Conservation (phyloP, 1,140 invertebrate species). For the Chymomyza costata region DNA sequence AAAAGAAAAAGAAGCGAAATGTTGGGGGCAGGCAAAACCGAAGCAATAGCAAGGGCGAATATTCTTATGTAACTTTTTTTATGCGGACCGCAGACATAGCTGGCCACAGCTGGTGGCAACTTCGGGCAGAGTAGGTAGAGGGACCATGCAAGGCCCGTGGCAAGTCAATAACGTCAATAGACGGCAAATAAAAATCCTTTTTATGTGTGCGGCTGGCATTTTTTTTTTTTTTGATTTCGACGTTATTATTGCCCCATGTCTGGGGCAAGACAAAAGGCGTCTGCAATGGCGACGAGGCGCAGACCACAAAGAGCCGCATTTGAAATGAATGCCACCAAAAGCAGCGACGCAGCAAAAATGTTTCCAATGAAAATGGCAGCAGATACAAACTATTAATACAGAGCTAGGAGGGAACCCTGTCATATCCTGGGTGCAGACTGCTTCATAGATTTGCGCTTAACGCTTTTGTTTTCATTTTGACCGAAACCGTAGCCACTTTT, state of each 20-base stretch:
- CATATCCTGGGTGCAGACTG: too few species aligned
- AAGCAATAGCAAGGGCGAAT: conserved; percentile 42
- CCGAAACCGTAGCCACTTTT: conserved; percentile 30
- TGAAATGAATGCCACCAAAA: conserved; percentile 66
- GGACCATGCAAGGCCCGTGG: too few species aligned
- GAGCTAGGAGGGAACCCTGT: conserved; percentile 32
- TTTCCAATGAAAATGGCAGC: conserved; percentile 12
- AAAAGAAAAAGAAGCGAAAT: conserved; percentile 6
- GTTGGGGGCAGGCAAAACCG: conserved; percentile 13
- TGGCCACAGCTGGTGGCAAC: conserved; percentile 49
- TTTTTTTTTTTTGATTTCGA: conserved; percentile 34
- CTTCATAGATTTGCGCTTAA: conserved; percentile 20
- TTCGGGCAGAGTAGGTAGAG: conserved; percentile 23
- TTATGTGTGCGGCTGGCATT: conserved; percentile 17
- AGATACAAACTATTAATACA: conserved; percentile 31
- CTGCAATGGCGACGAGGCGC: conserved; percentile 34
- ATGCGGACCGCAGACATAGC: conserved; percentile 29
- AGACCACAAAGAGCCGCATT: too few species aligned
- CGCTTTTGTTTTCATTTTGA: conserved; percentile 59
- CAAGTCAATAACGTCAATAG: conserved; percentile 68
- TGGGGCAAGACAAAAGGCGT: conserved; percentile 40
- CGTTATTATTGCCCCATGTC: conserved; percentile 49
- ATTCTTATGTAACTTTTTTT: conserved; percentile 49
- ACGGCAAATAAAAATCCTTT: conserved; percentile 58
- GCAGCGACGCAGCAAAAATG: conserved; percentile 67